Evolutionary conservation across 2,797 vertebrate species (phyloP).

Genomic region (Melanotaenia boesemani): DNA sequence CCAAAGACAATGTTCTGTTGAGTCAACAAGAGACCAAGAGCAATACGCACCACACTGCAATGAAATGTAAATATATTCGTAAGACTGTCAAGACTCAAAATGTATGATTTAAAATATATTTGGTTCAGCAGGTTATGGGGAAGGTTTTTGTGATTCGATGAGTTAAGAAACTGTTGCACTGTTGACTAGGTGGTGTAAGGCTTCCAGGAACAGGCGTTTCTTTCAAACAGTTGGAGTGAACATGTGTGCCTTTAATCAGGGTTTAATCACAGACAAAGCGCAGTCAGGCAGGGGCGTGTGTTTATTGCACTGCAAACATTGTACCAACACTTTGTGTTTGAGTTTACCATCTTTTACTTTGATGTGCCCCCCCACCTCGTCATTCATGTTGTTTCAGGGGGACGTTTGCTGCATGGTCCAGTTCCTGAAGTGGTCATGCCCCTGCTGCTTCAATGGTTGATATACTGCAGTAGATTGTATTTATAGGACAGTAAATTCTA

Average conservation of each 20-base stretch:
- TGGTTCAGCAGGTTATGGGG: neutral
- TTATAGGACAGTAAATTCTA: conserved; percentile 10
- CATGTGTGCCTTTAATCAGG: conserved; percentile 34
- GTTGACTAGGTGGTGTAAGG: conserved; percentile 15
- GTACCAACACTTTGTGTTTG: conserved; percentile 7
- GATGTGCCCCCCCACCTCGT: conserved; percentile 34
- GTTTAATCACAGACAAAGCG: conserved; percentile 31
- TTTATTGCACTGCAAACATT: conserved; percentile 46
- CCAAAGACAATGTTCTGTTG: conserved; percentile 53
- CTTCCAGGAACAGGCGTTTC: conserved; percentile 39
- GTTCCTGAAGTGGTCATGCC: neutral
- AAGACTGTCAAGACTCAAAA: neutral
- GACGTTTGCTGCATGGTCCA: neutral
- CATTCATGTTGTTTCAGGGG: conserved; percentile 29
- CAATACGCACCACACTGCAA: conserved; percentile 3
- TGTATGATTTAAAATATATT: neutral
- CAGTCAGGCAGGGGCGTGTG: conserved; percentile 44
- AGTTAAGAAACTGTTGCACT: conserved; percentile 17
- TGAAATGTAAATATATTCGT: conserved; percentile 15
- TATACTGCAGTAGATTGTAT: neutral
- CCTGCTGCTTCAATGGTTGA: neutral
- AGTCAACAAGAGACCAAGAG: conserved; percentile 16
- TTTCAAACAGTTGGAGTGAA: conserved; percentile 21
- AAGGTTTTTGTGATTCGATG: neutral
- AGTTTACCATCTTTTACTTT: conserved; percentile 39